phyloP scores from a whole-genome alignment of 2,888 invertebrate species.

The Caenorhabditis angaria region DNA sequence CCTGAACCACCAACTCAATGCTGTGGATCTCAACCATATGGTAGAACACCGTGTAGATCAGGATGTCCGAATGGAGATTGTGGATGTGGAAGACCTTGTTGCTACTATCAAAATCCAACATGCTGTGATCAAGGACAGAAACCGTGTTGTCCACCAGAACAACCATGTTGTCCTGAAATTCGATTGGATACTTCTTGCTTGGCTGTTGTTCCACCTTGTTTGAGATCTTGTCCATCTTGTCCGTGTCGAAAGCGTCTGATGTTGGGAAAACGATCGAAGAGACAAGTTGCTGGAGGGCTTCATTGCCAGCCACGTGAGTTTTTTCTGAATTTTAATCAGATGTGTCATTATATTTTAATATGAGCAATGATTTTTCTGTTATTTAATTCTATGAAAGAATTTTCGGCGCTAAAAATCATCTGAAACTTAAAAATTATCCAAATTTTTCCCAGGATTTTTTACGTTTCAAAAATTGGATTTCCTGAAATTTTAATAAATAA shows the following conservation, averaged over 20 bases:
- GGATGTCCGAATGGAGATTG: conserved; percentile 58
- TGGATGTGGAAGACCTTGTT: conserved; percentile 65
- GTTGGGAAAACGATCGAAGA: conserved; percentile 52
- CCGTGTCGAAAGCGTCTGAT: conserved; percentile 55
- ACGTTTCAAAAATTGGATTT: no score
- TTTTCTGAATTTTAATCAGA: not conserved
- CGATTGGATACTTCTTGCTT: conserved; percentile 48
- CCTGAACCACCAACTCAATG: conserved; percentile 66
- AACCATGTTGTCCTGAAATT: conserved; percentile 62
- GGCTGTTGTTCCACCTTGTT: conserved; percentile 59
- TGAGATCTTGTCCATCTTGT: conserved; percentile 58
- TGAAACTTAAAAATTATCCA: no score
- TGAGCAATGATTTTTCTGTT: no score
- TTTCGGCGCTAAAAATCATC: no score
- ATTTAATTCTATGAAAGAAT: no score
- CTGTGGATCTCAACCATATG: conserved; percentile 41
- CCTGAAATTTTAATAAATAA: no score
- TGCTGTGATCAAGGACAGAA: conserved; percentile 59
- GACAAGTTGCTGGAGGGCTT: conserved; percentile 42
- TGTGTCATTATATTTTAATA: not conserved
- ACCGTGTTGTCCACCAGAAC: conserved; percentile 63
- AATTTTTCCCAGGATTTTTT: no score
- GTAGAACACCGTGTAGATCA: conserved; percentile 41
- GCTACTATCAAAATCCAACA: conserved; percentile 62
- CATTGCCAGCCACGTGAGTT: conserved; percentile 54